Percentiles rank a stretch among this genome's conserved stretches.
These are phyloP conservation scores for Monopterus albus DNA, from an alignment of 2,113 vertebrate species.

Conservation along the genomic window DNA sequence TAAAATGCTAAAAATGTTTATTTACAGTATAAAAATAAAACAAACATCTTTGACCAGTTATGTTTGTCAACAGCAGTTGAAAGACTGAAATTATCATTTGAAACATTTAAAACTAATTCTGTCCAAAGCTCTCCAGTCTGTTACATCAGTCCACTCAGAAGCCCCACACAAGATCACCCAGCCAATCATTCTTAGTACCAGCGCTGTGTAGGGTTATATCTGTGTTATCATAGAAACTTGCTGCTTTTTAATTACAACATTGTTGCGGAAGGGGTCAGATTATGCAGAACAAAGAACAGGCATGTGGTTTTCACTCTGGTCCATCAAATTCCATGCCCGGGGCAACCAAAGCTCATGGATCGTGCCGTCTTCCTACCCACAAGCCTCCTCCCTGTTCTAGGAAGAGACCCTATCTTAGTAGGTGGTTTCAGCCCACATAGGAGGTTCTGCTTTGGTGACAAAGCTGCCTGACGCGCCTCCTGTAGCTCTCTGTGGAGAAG, in stretches of 20 bases:
- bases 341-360: slow-evolving; percentile 86
- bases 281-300: not conserved
- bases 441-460: slow-evolving; percentile 69
- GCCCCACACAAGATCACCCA: too few species aligned
- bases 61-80: slow-evolving; percentile 7
- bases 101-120: not conserved
- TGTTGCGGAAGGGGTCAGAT: not conserved
- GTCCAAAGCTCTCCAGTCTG: not conserved
- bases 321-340: slow-evolving; percentile 46
- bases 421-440: slow-evolving; percentile 42
- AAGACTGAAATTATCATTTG: not conserved
- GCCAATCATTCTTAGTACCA: too few species aligned
- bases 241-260: not conserved
- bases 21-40: slow-evolving; percentile 72
- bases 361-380: slow-evolving; percentile 84
- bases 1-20: slow-evolving; percentile 79
- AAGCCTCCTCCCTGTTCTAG: slow-evolving; percentile 74
- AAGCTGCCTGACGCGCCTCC: slow-evolving; percentile 86
- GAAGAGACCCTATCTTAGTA: slow-evolving; percentile 55
- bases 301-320: rapidly evolving
- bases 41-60: not conserved
- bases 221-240: too few species aligned
- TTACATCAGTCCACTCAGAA: not conserved
- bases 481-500: slow-evolving; percentile 85
- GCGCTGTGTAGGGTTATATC: not conserved